phyloP scores from a whole-genome alignment of 2,888 invertebrate species.

The Protonemura montana region DNA sequence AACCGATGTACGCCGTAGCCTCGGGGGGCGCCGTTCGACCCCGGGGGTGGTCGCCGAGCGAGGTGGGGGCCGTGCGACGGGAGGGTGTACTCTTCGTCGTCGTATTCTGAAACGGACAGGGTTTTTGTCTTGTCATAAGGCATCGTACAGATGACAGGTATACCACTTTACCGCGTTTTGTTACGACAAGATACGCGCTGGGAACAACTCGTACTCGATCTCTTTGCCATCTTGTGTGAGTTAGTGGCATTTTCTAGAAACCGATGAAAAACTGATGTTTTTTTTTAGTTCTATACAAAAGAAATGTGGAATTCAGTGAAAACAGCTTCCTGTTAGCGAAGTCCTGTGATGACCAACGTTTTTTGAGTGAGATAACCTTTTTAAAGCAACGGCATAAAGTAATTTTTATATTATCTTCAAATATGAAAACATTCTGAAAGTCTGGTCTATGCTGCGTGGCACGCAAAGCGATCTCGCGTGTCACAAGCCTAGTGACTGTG shows the following conservation, averaged over 20 bases:
- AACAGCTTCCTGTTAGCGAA: too few species aligned
- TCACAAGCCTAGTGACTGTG: too few species aligned
- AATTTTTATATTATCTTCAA: too few species aligned
- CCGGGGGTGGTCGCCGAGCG: slow-evolving; percentile 43
- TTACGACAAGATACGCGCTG: not conserved
- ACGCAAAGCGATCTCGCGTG: too few species aligned
- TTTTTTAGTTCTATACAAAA: not conserved
- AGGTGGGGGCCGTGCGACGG: slow-evolving; percentile 47
- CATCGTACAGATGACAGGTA: not conserved
- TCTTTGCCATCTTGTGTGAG: not conserved
- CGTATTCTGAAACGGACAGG: slow-evolving; percentile 42
- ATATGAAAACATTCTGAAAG: too few species aligned
- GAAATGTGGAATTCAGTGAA: too few species aligned
- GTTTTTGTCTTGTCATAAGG: not conserved
- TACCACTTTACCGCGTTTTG: not conserved
- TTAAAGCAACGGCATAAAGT: too few species aligned
- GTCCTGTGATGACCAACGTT: too few species aligned
- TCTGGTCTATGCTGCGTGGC: too few species aligned
- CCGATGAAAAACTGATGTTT: not conserved
- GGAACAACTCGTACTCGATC: not conserved
- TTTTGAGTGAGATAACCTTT: too few species aligned
- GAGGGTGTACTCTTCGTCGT: slow-evolving; percentile 45
- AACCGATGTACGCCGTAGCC: not conserved
- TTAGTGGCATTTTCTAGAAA: not conserved
- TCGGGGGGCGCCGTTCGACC: slow-evolving; percentile 34